Percentiles rank a stretch among this genome's conserved stretches.
Evolutionary conservation across 2,113 vertebrate genomes (phyloP).

Genomic region (Sciurus niger): DNA sequence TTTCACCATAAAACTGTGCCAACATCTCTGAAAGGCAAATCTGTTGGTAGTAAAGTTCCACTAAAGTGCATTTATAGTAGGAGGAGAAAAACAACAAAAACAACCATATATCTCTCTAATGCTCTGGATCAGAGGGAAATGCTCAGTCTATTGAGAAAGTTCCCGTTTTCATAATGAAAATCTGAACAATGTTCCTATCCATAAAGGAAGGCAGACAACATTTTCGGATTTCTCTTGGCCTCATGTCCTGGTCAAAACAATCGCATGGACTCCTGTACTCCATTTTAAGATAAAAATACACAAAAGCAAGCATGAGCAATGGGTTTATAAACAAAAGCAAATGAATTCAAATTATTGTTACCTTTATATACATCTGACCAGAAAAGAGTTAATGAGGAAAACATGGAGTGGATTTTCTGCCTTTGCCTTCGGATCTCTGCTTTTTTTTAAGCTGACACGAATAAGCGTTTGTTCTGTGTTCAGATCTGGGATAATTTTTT

Average conservation of each 20-base stretch:
- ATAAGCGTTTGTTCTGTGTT: neutral
- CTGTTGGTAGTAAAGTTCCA: constrained; percentile 48
- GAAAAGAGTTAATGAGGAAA: neutral
- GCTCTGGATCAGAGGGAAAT: constrained; percentile 37
- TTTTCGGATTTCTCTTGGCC: neutral
- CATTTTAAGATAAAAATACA: neutral
- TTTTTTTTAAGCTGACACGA: neutral
- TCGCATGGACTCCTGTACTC: neutral
- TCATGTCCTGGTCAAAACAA: neutral
- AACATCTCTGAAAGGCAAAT: neutral
- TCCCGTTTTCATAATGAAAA: constrained; percentile 50
- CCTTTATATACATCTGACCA: neutral
- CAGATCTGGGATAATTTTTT: neutral
- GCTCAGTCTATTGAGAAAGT: neutral
- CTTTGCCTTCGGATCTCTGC: neutral
- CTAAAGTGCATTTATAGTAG: constrained; percentile 19
- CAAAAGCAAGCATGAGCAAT: neutral
- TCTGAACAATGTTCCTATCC: neutral
- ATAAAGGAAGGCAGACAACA: neutral
- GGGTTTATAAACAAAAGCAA: constrained; percentile 28
- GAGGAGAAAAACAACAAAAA: neutral
- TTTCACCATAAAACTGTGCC: constrained; percentile 52
- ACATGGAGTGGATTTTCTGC: neutral
- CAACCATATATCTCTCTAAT: neutral
- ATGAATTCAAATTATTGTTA: constrained; percentile 43